These are phyloP conservation scores for Charina bottae DNA, from an alignment of 2,113 vertebrate genomes.

Conservation along the genomic window DNA sequence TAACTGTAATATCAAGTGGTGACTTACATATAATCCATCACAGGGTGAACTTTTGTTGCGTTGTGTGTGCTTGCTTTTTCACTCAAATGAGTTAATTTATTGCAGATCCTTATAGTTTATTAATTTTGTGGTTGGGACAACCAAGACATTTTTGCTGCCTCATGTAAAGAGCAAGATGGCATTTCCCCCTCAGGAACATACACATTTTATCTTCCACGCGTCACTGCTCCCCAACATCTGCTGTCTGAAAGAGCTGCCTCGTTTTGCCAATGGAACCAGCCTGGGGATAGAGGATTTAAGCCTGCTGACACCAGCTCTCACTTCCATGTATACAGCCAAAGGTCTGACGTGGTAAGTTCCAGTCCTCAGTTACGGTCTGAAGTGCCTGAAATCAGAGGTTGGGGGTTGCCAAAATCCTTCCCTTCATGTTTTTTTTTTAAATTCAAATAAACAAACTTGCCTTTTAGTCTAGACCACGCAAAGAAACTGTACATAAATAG, in stretches of 20 bases:
- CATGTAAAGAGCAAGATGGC: not conserved
- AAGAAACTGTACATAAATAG: not conserved
- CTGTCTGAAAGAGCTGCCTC: not conserved
- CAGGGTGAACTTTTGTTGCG: not conserved
- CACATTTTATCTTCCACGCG: not conserved
- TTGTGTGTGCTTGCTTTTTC: not conserved
- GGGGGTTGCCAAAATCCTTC: not conserved
- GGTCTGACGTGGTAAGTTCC: not conserved
- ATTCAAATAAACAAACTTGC: not conserved
- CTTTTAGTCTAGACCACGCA: not conserved
- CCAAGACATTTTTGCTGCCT: not conserved
- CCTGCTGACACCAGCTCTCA: not conserved
- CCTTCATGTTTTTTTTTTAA: not conserved
- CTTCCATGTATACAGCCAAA: not conserved
- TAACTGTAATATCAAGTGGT: not conserved
- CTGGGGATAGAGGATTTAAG: not conserved
- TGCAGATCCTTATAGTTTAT: not conserved
- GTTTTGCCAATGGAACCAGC: not conserved
- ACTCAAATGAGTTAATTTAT: not conserved
- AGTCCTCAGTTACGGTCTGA: not conserved
- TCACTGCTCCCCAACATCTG: not conserved
- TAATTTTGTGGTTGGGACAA: not conserved
- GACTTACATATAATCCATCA: not conserved
- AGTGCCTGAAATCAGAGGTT: not conserved
- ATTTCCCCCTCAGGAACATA: not conserved